Base-by-base conservation (phyloP, 2,888 invertebrate species). In the Aleiodes alternator region DNA sequence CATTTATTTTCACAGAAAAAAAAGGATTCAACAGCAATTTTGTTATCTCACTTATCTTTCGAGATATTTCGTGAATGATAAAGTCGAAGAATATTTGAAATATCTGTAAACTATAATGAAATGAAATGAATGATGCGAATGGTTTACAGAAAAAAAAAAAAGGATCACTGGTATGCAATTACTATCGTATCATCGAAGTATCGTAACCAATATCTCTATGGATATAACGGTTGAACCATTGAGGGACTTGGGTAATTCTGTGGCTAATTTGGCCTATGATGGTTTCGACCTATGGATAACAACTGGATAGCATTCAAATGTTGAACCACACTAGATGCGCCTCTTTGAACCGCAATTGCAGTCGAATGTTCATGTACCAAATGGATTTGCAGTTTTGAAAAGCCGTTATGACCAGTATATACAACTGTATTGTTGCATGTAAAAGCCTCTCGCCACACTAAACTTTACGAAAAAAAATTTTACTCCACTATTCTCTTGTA, bases 231-330 rank as follows among this genome's bases (percentile, higher is more conserved):
- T 8, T 9, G 43, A 43, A 43, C 9, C 43, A 43, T 43, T 43
- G 43, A 43, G 64, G 61, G 34, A 29, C 64, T 50, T 43, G 43
- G 73, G 66, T 56, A 73, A 68, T 68, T 66, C 48, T 73, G 73
- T 43, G 73, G 73, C 68, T 73, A 73, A 73, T 73, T 73, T 48
- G 48, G 43, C 53, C 55, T 23, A 66, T 73, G 73, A 73, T 66
- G 68, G 68, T 73, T 14, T 43, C 9, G 55, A 7, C 38, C 43
- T 53, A 68, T 66, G 66, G 64, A 64, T 14, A 48, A 73, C 66
- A 68, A 34, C 66, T 68, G 73, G 48, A 43, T 43, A 43, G 9
- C 43, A 43, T 56, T 43, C 38, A 51, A 48, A 56, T 38, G 31
- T 23, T 68, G 55, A 16, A 68, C 73, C 73, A 31, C 66, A 68